Base-by-base conservation (phyloP, 2,888 invertebrate species). In the Limnephilus auricula region DNA sequence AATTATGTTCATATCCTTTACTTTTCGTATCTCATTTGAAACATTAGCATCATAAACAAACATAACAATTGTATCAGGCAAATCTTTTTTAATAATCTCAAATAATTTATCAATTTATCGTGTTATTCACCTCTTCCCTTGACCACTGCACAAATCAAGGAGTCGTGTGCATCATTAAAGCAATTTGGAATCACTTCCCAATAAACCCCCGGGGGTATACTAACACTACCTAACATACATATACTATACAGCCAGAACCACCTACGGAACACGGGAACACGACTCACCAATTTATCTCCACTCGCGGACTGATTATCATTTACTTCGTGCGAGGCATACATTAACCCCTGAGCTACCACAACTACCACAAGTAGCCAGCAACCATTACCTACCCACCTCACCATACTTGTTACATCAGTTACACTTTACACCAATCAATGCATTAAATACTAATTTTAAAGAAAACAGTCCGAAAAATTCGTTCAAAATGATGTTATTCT, bases 241-340 rank as follows among this genome's bases (percentile, higher is more conserved):
- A 50, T 6, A 50, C 18, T 50, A 5, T 65, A 65, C 65, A 65
- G 65, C 34, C 31, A 34, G 25, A 78, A 34, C 78, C 40, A 25
- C 79, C 32, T 34, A 78, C 87, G 78, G 78, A 78, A 45, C 32
- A 18, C 86, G 79, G 78, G 32, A 86, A 78, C 87, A 88, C 87
- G 87, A 88, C 78, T 78, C 34, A 88, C 87, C 78, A 79, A 88
- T 88, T 88, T 88, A 88, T 88, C 79, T 88, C 79, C 87, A 78
- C 87, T 88, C 31, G 87, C 65, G 65, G 37, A 18, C 87, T 87
- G 34, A 87, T 78, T 87, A 87, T 78, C 87, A 87, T 87, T 65
- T 87, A 78, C 87, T 87, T 78, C 87, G 79, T 79, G 87, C 86
- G 50, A 31, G 31, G 86, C 85, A 45, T 31, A 86, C 86, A 86